phyloP scores from a whole-genome alignment of 1,140 invertebrate genomes.

The Ceratina australensis region DNA sequence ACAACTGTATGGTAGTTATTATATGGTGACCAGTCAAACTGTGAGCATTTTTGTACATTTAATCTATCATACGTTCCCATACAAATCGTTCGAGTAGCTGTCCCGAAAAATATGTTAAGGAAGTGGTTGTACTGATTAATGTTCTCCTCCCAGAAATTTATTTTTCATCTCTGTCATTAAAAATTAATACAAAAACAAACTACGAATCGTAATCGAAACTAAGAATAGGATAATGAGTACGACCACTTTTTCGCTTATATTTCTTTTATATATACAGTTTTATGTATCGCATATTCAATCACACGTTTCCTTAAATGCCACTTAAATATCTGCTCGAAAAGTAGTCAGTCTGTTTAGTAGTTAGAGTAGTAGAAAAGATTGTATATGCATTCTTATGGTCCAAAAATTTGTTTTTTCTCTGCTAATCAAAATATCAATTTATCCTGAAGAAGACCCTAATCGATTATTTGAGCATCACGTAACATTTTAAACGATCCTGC shows the following conservation, averaged over 20 bases:
- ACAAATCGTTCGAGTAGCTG: conserved; percentile 41
- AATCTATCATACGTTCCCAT: conserved; percentile 57
- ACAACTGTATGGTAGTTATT: conserved; percentile 57
- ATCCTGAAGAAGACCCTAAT: background rate
- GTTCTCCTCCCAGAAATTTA: background rate
- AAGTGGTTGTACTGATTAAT: conserved; percentile 56
- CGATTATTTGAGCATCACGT: background rate
- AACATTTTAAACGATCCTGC: conserved; percentile 9
- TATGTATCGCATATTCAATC: conserved; percentile 54
- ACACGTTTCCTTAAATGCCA: conserved; percentile 57
- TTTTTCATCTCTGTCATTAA: background rate
- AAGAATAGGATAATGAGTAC: conserved; percentile 36
- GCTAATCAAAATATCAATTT: conserved; percentile 33
- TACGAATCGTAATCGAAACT: background rate
- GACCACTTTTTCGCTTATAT: conserved; percentile 61
- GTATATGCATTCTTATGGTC: conserved; percentile 59
- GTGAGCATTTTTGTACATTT: conserved; percentile 63
- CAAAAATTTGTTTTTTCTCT: conserved; percentile 34
- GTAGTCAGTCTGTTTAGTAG: conserved; percentile 75
- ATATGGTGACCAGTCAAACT: conserved; percentile 54
- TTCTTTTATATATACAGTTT: conserved; percentile 64
- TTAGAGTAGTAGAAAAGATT: conserved; percentile 66
- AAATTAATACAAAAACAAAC: background rate
- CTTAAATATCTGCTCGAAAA: conserved; percentile 72
- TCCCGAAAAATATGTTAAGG: conserved; percentile 44